These are phyloP conservation scores for Yponomeuta cagnagella DNA, from an alignment of 2,888 invertebrate genomes.

Conservation along the genomic window DNA sequence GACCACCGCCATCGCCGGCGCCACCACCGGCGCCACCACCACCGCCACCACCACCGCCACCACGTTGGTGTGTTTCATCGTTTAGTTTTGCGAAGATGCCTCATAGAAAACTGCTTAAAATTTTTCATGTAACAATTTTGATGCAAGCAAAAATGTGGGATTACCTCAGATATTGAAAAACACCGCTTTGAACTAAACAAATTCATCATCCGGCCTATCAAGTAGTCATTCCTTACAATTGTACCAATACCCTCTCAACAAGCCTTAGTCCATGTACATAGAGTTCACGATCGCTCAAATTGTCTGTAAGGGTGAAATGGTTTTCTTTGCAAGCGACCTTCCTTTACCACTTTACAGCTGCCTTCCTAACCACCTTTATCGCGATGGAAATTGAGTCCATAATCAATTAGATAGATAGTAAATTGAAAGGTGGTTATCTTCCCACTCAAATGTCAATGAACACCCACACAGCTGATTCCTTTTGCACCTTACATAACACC, in stretches of 20 bases:
- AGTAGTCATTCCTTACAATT: slow-evolving; percentile 1
- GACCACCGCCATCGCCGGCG: no score
- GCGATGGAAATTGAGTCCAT: background rate
- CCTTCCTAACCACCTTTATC: background rate
- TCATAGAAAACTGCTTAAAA: no score
- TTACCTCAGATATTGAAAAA: background rate
- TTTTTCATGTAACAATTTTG: no score
- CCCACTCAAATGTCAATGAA: slow-evolving; percentile 10
- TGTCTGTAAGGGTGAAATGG: background rate
- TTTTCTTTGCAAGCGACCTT: background rate
- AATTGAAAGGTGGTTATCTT: background rate
- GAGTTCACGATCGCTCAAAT: background rate
- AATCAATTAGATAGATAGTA: background rate
- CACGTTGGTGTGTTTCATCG: no score
- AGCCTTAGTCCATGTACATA: background rate
- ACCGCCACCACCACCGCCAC: no score
- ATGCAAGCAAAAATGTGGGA: background rate
- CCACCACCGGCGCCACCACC: no score
- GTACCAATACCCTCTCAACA: background rate
- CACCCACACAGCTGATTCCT: slow-evolving; percentile 57
- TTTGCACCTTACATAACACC: slow-evolving; percentile 46
- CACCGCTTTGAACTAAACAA: background rate
- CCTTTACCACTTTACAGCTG: background rate
- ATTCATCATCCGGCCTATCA: slow-evolving; percentile 6
- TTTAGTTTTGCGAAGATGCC: no score